Evolutionary conservation across 2,888 invertebrate genomes (phyloP).

Genomic region (Dynastes hyllus): DNA sequence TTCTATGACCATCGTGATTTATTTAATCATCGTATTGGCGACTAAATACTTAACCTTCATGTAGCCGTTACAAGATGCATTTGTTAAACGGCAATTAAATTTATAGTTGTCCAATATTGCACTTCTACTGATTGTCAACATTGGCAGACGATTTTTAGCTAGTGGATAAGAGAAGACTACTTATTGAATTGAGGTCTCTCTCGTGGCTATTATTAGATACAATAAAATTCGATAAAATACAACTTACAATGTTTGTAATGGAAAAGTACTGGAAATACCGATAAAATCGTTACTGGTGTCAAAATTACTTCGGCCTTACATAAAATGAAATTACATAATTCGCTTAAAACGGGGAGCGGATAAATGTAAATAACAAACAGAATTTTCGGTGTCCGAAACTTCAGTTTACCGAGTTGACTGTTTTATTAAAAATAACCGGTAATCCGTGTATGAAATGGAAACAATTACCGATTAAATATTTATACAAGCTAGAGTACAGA

Average conservation of each 20-base stretch:
- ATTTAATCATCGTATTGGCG: constrained; percentile 17
- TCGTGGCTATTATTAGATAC: not conserved
- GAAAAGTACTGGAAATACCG: no score
- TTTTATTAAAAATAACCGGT: no score
- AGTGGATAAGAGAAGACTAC: not conserved
- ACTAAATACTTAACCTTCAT: constrained; percentile 33
- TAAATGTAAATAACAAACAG: no score
- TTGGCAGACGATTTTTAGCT: not conserved
- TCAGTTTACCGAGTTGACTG: no score
- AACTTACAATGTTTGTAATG: no score
- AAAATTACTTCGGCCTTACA: no score
- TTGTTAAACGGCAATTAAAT: constrained; percentile 1
- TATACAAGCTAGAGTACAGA: not conserved
- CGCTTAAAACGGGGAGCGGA: no score
- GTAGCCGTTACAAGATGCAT: constrained; percentile 1
- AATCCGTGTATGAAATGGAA: not conserved
- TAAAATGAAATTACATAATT: not conserved
- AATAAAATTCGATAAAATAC: constrained; percentile 29
- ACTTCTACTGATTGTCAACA: constrained; percentile 4
- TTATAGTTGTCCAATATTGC: not conserved
- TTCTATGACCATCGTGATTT: not conserved
- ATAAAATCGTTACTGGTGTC: no score
- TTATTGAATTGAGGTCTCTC: not conserved
- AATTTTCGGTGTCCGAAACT: no score
- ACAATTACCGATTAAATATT: constrained; percentile 5